phyloP scores from a whole-genome alignment of 2,797 vertebrate genomes.

The Pangasius krempfi region DNA sequence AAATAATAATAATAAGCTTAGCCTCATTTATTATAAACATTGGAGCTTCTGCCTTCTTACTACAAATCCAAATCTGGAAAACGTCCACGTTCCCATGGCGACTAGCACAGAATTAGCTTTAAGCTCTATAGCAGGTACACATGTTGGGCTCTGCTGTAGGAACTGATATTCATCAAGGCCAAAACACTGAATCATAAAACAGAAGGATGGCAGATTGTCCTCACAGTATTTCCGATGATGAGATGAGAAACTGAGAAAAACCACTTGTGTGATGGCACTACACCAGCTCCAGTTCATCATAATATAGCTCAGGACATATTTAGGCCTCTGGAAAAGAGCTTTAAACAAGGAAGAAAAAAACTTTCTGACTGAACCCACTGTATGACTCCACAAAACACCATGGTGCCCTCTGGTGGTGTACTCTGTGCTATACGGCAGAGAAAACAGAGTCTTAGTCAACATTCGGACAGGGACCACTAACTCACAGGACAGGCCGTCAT shows the following conservation, averaged over 20 bases:
- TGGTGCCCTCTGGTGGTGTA: conserved; percentile 30
- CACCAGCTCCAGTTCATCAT: neutral
- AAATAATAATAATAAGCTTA: neutral
- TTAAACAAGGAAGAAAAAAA: neutral
- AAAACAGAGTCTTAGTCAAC: neutral
- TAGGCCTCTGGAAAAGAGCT: conserved; percentile 1
- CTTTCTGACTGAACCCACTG: neutral
- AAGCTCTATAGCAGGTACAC: conserved; percentile 35
- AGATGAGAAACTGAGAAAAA: neutral
- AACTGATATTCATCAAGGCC: conserved; percentile 2
- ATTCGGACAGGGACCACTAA: neutral
- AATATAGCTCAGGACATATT: neutral
- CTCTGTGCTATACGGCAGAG: neutral
- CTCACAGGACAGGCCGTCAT: neutral
- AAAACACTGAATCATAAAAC: conserved; percentile 16
- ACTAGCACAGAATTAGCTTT: conserved; percentile 19
- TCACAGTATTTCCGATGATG: neutral
- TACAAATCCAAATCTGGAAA: neutral
- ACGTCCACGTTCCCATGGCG: neutral
- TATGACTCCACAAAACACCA: neutral
- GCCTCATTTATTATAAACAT: neutral
- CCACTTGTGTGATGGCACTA: neutral
- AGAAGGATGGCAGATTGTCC: neutral
- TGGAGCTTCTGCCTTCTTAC: neutral
- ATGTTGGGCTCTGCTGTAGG: neutral